A percentile compares a stretch with the other conserved stretches of the same genome.
phyloP scores from a whole-genome alignment of 2,797 vertebrate genomes.

The Muraenolepis orangiensis region DNA sequence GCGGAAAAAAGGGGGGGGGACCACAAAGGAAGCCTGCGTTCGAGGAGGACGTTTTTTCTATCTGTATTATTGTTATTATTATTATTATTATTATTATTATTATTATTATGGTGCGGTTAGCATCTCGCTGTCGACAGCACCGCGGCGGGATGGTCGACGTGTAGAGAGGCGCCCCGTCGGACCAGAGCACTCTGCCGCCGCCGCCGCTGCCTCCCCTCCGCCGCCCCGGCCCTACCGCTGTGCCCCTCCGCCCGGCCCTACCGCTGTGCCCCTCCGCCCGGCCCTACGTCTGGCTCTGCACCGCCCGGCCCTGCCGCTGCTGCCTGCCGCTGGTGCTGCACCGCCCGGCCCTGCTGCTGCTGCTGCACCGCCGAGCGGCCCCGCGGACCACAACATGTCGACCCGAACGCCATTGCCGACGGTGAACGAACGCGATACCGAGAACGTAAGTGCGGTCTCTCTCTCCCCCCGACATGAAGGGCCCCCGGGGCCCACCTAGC shows the following conservation, averaged over 20 bases:
- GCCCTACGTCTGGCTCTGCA: slow-evolving; percentile 63
- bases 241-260: slow-evolving; percentile 23
- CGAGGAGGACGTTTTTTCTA: slow-evolving; percentile 39
- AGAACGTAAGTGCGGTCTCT: slow-evolving; percentile 82
- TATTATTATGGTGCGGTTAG: slow-evolving; percentile 63
- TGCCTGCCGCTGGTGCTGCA: slow-evolving; percentile 49
- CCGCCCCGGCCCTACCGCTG: slow-evolving; percentile 58
- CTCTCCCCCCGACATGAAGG: too few species aligned
- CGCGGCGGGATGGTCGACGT: slow-evolving; percentile 26
- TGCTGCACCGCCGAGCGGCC: slow-evolving; percentile 54
- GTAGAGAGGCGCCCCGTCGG: slow-evolving; percentile 48
- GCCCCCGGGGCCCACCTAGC: too few species aligned
- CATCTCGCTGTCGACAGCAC: slow-evolving; percentile 48
- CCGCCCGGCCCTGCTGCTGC: slow-evolving; percentile 51
- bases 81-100: too few species aligned
- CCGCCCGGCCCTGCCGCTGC: slow-evolving; percentile 61
- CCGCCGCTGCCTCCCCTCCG: too few species aligned
- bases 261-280: slow-evolving; percentile 49
- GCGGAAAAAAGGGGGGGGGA: slow-evolving; percentile 55
- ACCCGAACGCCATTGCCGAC: slow-evolving; percentile 94
- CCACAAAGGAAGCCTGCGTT: slow-evolving; percentile 47
- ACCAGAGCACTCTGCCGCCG: slow-evolving; percentile 54
- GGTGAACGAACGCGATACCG: slow-evolving; percentile 91
- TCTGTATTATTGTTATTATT: too few species aligned
- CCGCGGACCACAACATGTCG: slow-evolving; percentile 79